These are phyloP conservation scores for Scaptomyza parva DNA, from an alignment of 2,888 invertebrate species.

Conservation along the genomic window DNA sequence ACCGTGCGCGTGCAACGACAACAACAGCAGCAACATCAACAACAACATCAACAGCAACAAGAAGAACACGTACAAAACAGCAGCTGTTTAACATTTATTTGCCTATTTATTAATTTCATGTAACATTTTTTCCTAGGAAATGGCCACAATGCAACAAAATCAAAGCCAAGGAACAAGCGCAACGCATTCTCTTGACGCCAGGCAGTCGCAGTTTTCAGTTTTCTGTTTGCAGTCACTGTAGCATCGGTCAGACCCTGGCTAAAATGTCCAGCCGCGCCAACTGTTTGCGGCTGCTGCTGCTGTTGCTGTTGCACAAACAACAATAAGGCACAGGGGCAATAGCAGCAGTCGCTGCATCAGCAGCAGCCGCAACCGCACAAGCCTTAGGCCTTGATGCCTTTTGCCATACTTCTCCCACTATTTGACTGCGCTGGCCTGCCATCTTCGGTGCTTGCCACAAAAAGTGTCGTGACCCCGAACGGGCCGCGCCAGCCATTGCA, in stretches of 20 bases:
- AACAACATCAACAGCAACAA: conserved; percentile 45
- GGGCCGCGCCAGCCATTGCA: conserved; percentile 62
- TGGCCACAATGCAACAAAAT: conserved; percentile 76
- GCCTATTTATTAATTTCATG: conserved; percentile 81
- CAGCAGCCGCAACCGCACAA: conserved; percentile 33
- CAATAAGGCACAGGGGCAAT: conserved; percentile 62
- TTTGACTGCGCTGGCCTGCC: conserved; percentile 66
- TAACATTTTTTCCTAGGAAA: conserved; percentile 81
- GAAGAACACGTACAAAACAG: conserved; percentile 79
- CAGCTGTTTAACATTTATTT: conserved; percentile 79
- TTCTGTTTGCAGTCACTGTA: conserved; percentile 42
- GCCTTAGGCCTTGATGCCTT: conserved; percentile 60
- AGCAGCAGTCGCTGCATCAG: conserved; percentile 31
- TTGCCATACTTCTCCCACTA: conserved; percentile 82
- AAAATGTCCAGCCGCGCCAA: conserved; percentile 75
- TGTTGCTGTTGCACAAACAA: conserved; percentile 54
- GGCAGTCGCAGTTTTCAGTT: conserved; percentile 68
- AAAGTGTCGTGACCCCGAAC: conserved; percentile 84
- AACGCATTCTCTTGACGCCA: conserved; percentile 80
- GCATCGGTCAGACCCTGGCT: conserved; percentile 59
- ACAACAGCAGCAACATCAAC: conserved; percentile 45
- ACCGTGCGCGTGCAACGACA: conserved; percentile 76
- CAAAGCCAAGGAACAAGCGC: conserved; percentile 79
- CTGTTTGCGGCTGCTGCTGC: conserved; percentile 54
- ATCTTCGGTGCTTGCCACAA: conserved; percentile 68